phyloP scores from a whole-genome alignment of 2,113 vertebrate genomes.

The Ptilonorhynchus violaceus region DNA sequence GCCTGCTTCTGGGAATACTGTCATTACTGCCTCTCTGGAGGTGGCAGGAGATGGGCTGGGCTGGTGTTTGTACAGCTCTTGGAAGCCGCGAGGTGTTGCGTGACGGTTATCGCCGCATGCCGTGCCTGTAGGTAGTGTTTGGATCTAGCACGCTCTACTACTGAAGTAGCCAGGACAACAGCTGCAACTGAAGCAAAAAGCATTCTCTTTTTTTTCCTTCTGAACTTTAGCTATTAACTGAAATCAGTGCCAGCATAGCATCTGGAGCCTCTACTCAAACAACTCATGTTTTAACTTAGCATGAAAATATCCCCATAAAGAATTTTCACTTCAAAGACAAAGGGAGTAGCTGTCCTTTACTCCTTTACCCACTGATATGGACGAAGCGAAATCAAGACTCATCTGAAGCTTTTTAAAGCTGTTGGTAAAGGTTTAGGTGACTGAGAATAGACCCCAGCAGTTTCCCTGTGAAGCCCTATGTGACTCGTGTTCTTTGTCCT shows the following conservation, averaged over 20 bases:
- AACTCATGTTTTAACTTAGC: conserved; percentile 26
- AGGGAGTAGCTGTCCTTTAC: not conserved
- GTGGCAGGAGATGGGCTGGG: conserved; percentile 32
- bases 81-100: conserved; percentile 2
- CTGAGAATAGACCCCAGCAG: not conserved
- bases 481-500: not conserved
- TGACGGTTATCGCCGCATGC: not conserved
- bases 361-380: not conserved
- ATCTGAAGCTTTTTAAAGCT: not conserved
- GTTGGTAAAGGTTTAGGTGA: not conserved
- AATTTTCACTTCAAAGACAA: conserved; percentile 35
- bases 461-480: not conserved
- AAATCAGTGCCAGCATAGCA: conserved; percentile 40
- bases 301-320: conserved; percentile 32
- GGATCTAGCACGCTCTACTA: not conserved
- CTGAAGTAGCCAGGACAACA: conserved; percentile 49
- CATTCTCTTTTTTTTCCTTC: not conserved
- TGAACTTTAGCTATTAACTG: conserved; percentile 41
- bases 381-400: not conserved
- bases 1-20: not conserved
- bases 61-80: conserved; percentile 25
- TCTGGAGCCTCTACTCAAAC: conserved; percentile 15
- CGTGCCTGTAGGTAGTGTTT: not conserved
- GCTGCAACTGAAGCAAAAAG: conserved; percentile 33
- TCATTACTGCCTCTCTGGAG: not conserved